phyloP scores from a whole-genome alignment of 2,797 vertebrate genomes.

The Mormyrops attenuatus region DNA sequence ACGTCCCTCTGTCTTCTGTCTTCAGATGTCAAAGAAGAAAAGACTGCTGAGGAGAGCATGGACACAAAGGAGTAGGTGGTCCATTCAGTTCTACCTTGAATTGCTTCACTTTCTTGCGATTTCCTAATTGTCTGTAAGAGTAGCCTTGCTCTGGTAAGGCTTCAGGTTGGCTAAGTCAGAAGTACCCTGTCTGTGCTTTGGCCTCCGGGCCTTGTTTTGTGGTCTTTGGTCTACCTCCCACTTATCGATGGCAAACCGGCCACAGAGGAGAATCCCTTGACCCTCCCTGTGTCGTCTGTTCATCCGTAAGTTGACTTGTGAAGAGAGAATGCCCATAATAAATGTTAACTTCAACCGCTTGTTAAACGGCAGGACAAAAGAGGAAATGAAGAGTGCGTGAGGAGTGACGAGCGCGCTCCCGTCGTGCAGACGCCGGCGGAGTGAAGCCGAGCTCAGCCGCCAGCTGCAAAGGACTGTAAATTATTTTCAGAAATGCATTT shows the following conservation, averaged over 20 bases:
- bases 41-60: constrained; percentile 86
- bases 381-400: constrained; percentile 67
- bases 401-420: constrained; percentile 28
- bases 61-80: constrained; percentile 81
- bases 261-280: neutral
- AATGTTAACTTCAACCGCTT: neutral
- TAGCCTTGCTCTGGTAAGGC: neutral
- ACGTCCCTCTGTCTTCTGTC: neutral
- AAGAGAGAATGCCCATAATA: neutral
- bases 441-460: constrained; percentile 22
- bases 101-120: neutral
- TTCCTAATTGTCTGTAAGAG: neutral
- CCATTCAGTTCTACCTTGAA: neutral
- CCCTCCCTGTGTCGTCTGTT: neutral
- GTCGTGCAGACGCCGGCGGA: constrained; percentile 27
- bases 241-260: neutral
- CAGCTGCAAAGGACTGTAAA: constrained; percentile 46
- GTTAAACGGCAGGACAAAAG: constrained; percentile 63
- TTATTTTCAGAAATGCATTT: constrained; percentile 60
- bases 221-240: neutral
- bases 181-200: neutral
- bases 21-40: constrained; percentile 86
- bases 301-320: neutral
- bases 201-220: too few relatives aligned
- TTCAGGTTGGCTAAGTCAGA: neutral